Percentiles rank a stretch among this genome's conserved stretches.
phyloP scores from a whole-genome alignment of 1,140 invertebrate species.

The Heliconius congener region DNA sequence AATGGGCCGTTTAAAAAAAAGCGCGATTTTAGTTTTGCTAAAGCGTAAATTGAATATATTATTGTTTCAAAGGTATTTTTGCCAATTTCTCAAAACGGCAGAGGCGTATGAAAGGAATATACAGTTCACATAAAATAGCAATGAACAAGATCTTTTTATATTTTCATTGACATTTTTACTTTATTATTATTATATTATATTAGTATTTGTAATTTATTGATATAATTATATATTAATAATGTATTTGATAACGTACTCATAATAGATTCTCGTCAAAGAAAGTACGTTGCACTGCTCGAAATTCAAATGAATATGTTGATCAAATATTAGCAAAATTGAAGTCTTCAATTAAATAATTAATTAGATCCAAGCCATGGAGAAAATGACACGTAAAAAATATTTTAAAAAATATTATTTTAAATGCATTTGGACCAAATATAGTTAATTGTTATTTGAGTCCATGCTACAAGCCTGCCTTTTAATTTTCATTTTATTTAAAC shows the following conservation, averaged over 20 bases:
- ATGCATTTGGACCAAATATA: constrained; percentile 64
- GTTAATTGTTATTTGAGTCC: constrained; percentile 50
- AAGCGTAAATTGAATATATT: too few species aligned
- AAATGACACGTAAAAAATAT: background rate
- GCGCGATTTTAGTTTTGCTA: too few species aligned
- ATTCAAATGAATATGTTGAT: background rate
- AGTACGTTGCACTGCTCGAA: background rate
- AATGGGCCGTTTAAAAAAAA: too few species aligned
- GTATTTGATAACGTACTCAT: background rate
- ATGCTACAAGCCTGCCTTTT: constrained; percentile 20
- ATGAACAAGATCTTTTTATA: too few species aligned
- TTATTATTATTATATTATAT: background rate
- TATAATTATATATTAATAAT: background rate
- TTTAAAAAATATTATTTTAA: background rate
- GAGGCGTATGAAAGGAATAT: too few species aligned
- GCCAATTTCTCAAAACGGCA: too few species aligned
- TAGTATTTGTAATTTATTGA: too few species aligned
- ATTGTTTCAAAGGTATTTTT: too few species aligned
- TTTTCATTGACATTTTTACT: background rate
- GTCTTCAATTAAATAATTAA: background rate
- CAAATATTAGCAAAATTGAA: background rate
- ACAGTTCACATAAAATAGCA: too few species aligned
- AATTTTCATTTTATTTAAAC: constrained; percentile 11
- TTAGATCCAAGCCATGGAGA: background rate
- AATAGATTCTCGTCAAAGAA: background rate